phyloP scores from a whole-genome alignment of 2,113 vertebrate species.

The Corydoras maculifer region DNA sequence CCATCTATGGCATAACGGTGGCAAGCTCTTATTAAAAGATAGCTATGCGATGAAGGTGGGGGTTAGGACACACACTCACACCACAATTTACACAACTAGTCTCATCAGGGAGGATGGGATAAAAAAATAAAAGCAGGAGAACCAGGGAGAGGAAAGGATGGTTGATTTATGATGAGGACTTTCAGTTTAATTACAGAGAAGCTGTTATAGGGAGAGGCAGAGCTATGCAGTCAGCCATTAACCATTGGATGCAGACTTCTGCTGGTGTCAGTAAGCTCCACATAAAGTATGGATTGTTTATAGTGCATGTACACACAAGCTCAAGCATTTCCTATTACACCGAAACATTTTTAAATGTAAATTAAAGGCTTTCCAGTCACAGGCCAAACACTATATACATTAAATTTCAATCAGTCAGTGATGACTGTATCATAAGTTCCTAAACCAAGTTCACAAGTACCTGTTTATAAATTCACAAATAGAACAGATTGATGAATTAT shows the following conservation, averaged over 20 bases:
- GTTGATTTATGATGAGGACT: conserved; percentile 63
- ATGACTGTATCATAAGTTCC: too few relatives aligned
- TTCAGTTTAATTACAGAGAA: conserved; percentile 69
- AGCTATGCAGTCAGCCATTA: conserved; percentile 31
- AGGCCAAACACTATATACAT: background rate
- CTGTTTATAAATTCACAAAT: too few relatives aligned
- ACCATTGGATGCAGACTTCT: conserved; percentile 12
- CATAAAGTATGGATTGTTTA: conserved; percentile 2
- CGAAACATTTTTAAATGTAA: background rate
- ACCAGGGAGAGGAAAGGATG: conserved; percentile 22
- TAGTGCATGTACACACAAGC: background rate
- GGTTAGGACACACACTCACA: background rate
- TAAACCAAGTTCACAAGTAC: too few relatives aligned
- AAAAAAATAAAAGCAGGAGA: conserved; percentile 22
- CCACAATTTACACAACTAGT: conserved; percentile 57
- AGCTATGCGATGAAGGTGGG: conserved; percentile 35
- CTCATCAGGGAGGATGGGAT: conserved; percentile 35
- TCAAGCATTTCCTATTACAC: background rate
- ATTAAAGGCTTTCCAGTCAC: background rate
- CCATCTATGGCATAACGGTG: conserved; percentile 10
- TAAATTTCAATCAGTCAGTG: too few relatives aligned
- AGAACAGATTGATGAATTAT: too few relatives aligned
- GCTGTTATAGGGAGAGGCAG: conserved; percentile 38
- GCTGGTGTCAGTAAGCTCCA: conserved; percentile 17
- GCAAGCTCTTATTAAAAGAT: background rate